These are phyloP conservation scores for Pyrocephalus nanus DNA, from an alignment of 2,797 vertebrate genomes.

Conservation along the genomic window DNA sequence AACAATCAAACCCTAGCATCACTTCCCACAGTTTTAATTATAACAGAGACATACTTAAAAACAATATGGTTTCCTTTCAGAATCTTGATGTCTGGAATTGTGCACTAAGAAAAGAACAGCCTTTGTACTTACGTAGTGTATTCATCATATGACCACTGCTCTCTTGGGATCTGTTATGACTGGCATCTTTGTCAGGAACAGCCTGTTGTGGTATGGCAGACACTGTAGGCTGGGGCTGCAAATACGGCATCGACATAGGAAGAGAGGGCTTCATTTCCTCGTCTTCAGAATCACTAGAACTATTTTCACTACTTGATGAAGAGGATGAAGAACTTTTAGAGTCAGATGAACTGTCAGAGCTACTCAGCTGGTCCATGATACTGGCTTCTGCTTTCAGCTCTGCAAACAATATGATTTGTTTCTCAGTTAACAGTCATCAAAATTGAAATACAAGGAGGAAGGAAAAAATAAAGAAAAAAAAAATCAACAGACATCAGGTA, in stretches of 20 bases:
- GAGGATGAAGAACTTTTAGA: constrained; percentile 93
- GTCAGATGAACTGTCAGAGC: constrained; percentile 89
- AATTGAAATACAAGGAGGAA: not conserved
- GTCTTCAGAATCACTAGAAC: constrained; percentile 89
- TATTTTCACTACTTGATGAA: constrained; percentile 88
- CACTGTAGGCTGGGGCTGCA: constrained; percentile 65
- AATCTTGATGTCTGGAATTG: constrained; percentile 47
- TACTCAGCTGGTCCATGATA: constrained; percentile 94
- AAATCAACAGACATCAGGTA: not conserved
- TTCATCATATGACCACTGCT: constrained; percentile 84
- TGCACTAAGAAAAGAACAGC: constrained; percentile 54
- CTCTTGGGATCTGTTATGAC: constrained; percentile 78
- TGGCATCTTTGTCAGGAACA: constrained; percentile 69
- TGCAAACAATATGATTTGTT: constrained; percentile 66
- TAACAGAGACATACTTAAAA: constrained; percentile 58
- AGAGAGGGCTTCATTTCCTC: constrained; percentile 73
- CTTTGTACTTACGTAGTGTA: constrained; percentile 90
- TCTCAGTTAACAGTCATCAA: not conserved
- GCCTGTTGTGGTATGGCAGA: constrained; percentile 74
- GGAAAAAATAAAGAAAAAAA: not conserved
- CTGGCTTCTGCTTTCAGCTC: constrained; percentile 95
- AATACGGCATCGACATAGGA: constrained; percentile 53
- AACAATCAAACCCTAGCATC: constrained; percentile 50
- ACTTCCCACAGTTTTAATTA: constrained; percentile 63
- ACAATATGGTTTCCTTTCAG: constrained; percentile 60